A percentile compares a stretch with the other conserved stretches of the same genome.
These are phyloP conservation scores for Melinaea menophilus DNA, from an alignment of 2,888 invertebrate genomes.

Conservation along the genomic window DNA sequence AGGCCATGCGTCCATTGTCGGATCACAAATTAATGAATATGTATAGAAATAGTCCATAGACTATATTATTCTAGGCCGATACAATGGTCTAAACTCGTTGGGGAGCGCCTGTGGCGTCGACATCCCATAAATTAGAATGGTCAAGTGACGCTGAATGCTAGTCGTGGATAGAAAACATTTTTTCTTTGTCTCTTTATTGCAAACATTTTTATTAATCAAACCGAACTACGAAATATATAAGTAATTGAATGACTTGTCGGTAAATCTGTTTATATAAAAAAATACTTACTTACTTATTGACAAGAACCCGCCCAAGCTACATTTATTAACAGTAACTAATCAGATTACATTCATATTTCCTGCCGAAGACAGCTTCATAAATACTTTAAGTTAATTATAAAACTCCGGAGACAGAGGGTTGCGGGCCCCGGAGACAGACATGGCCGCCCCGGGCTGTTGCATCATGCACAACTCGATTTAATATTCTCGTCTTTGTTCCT, in stretches of 20 bases:
- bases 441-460: conserved; percentile 56
- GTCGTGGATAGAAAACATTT: conserved; percentile 48
- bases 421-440: conserved; percentile 42
- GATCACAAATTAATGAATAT: conserved; percentile 19
- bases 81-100: conserved; percentile 27
- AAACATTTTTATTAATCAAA: background rate
- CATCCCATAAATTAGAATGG: conserved; percentile 71
- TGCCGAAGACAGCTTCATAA: conserved; percentile 3
- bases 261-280: background rate
- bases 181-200: too few species aligned
- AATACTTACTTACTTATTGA: background rate
- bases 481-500: conserved; percentile 22
- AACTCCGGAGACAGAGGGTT: conserved; percentile 42
- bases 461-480: conserved; percentile 65
- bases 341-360: conserved; percentile 3
- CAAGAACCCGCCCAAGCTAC: background rate
- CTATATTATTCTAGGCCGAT: conserved; percentile 22
- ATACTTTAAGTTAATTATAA: conserved; percentile 17
- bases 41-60: conserved; percentile 19
- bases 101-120: conserved; percentile 48
- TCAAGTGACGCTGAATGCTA: conserved; percentile 62
- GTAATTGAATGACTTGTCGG: too few species aligned
- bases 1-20: background rate
- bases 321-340: conserved; percentile 6
- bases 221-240: too few species aligned